Evolutionary conservation across 2,113 vertebrate genomes (phyloP).

Genomic region (Entosphenus tridentatus): DNA sequence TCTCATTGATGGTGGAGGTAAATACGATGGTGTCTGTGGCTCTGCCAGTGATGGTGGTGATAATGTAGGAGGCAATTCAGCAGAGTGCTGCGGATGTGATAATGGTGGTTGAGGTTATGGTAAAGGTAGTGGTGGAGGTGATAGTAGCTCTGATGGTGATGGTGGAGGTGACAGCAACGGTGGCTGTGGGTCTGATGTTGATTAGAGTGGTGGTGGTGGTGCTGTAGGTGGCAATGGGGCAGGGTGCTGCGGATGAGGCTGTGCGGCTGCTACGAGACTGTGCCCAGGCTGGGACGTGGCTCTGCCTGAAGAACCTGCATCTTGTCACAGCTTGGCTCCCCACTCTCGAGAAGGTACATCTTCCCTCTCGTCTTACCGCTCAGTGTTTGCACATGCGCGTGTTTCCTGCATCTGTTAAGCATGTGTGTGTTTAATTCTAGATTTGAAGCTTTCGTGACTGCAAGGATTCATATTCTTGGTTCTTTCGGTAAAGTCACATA

Average conservation of each 20-base stretch:
- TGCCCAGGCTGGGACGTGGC: slow-evolving; percentile 55
- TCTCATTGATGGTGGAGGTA: no score
- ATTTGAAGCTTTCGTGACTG: no score
- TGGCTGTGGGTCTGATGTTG: neutral
- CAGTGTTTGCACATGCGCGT: neutral
- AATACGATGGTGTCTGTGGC: no score
- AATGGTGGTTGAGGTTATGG: neutral
- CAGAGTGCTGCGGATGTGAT: neutral
- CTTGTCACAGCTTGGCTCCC: slow-evolving; percentile 82
- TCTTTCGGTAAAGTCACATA: no score
- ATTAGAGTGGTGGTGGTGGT: slow-evolving; percentile 1
- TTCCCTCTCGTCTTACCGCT: neutral
- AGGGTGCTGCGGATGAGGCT: slow-evolving; percentile 82
- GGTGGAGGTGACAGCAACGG: neutral
- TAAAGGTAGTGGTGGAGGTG: neutral
- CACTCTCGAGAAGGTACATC: slow-evolving; percentile 57
- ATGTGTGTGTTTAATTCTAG: no score
- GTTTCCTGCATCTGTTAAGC: neutral
- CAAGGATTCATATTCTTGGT: no score
- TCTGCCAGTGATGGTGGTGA: no score
- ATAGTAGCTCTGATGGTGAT: neutral
- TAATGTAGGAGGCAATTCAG: no score
- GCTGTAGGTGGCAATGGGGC: slow-evolving; percentile 80
- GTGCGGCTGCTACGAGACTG: slow-evolving; percentile 62
- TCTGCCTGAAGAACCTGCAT: slow-evolving; percentile 92